These are phyloP conservation scores for Troides helena DNA, from an alignment of 2,888 invertebrate genomes.

Conservation along the genomic window DNA sequence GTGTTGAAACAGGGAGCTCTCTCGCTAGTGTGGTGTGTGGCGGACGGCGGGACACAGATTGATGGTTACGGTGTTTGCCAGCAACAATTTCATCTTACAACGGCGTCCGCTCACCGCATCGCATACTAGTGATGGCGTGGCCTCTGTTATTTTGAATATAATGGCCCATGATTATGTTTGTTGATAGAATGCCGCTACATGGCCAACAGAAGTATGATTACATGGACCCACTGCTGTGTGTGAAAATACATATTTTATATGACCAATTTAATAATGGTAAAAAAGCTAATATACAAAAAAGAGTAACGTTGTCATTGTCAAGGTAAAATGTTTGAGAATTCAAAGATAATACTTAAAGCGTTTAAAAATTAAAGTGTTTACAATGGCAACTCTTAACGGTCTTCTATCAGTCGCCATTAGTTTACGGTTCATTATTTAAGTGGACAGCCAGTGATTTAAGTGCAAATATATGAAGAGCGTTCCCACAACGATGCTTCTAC, in stretches of 20 bases:
- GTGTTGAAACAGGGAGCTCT: conserved; percentile 51
- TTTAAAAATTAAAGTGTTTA: conserved; percentile 3
- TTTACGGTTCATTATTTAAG: conserved; percentile 43
- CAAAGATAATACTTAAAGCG: background rate
- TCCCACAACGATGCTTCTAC: conserved; percentile 17
- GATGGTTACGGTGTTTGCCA: conserved; percentile 32
- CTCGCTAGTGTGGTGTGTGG: conserved; percentile 44
- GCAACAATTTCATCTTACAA: background rate
- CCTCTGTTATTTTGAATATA: conserved; percentile 1
- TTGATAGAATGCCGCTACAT: background rate
- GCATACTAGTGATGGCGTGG: background rate
- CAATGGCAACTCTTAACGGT: conserved; percentile 6
- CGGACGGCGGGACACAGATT: conserved; percentile 39
- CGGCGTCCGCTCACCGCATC: background rate
- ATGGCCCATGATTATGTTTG: background rate
- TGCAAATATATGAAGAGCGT: conserved; percentile 29
- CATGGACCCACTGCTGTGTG: background rate
- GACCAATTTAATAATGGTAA: background rate
- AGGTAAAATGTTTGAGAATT: background rate
- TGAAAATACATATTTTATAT: background rate
- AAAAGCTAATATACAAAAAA: background rate
- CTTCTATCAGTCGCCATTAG: conserved; percentile 33
- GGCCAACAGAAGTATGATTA: background rate
- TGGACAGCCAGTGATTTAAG: conserved; percentile 41
- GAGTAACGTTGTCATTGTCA: background rate